Percentiles rank a stretch among this genome's conserved stretches.
Evolutionary conservation across 37 sponge, comb jelly and placozoan species (phyloP).

Genomic region (Geodia barretti): DNA sequence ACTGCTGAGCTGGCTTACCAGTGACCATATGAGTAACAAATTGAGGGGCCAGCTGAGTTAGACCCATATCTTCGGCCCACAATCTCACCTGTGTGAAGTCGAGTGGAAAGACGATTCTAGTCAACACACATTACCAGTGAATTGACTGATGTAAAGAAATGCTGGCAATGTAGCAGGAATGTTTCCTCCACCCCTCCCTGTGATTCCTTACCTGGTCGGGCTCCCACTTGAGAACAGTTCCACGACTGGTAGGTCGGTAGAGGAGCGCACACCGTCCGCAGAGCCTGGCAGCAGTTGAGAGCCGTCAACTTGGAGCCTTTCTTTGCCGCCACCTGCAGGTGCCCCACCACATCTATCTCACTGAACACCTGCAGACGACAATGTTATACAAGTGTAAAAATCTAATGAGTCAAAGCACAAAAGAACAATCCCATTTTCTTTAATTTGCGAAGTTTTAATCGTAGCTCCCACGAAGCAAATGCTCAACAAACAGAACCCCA

Average conservation of each 20-base stretch:
- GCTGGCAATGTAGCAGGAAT: no score
- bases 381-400: background rate
- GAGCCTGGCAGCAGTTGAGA: slow-evolving; percentile 27
- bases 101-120: background rate
- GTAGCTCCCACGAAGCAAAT: background rate
- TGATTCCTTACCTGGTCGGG: background rate
- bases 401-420: background rate
- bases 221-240: background rate
- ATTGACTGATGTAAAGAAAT: no score
- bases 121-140: no score
- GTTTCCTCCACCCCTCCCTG: background rate
- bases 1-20: background rate
- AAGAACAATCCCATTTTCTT: background rate
- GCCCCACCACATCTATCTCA: slow-evolving; percentile 27
- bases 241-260: slow-evolving; percentile 49
- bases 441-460: background rate
- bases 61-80: slow-evolving; percentile 20
- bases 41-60: slow-evolving; percentile 8
- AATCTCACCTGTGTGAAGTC: background rate
- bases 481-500: background rate
- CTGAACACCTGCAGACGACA: slow-evolving; percentile 19
- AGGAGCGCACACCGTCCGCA: slow-evolving; percentile 1
- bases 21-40: slow-evolving; percentile 26
- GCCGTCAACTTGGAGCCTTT: slow-evolving; percentile 38
- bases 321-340: slow-evolving; percentile 31